Conservation (phyloP, 2,888 invertebrate species). For the Strigamia crassipes region DNA sequence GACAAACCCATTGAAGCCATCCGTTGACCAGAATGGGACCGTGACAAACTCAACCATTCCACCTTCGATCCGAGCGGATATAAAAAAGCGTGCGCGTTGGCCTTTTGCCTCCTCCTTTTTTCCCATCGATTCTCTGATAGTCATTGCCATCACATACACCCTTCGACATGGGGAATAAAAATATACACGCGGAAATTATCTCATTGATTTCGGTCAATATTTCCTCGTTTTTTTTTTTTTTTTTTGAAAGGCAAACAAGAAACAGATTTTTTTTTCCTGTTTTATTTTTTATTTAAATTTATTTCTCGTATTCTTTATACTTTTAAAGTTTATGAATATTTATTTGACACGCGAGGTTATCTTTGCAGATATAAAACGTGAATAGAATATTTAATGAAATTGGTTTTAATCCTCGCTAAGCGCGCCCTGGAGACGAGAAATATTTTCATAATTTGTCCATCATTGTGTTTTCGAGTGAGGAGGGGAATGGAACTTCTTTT, state of each 20-base stretch:
- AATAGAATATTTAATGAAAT: slow-evolving; percentile 38
- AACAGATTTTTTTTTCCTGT: background rate
- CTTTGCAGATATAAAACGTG: slow-evolving; percentile 37
- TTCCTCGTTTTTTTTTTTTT: too few species aligned
- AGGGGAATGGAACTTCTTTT: background rate
- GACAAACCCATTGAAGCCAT: background rate
- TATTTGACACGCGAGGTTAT: slow-evolving; percentile 35
- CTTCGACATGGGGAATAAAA: slow-evolving; percentile 21
- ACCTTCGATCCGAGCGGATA: slow-evolving; percentile 24
- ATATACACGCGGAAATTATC: slow-evolving; percentile 36
- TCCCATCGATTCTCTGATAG: slow-evolving; percentile 14
- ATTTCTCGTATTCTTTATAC: background rate
- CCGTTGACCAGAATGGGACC: slow-evolving; percentile 25
- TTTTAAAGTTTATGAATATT: slow-evolving; percentile 26
- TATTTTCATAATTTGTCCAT: slow-evolving; percentile 42
- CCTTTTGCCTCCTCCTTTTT: background rate
- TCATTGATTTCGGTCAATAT: slow-evolving; percentile 19
- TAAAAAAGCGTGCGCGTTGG: slow-evolving; percentile 10
- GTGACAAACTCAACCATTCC: slow-evolving; percentile 27
- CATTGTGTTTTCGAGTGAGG: slow-evolving; percentile 22
- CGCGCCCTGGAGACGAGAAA: slow-evolving; percentile 25
- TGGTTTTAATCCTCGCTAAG: slow-evolving; percentile 37
- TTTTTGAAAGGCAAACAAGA: background rate
- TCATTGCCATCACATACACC: slow-evolving; percentile 8
- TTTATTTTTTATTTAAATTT: background rate